phyloP scores from a whole-genome alignment of 2,113 vertebrate genomes.

The Ornithorhynchus anatinus region DNA sequence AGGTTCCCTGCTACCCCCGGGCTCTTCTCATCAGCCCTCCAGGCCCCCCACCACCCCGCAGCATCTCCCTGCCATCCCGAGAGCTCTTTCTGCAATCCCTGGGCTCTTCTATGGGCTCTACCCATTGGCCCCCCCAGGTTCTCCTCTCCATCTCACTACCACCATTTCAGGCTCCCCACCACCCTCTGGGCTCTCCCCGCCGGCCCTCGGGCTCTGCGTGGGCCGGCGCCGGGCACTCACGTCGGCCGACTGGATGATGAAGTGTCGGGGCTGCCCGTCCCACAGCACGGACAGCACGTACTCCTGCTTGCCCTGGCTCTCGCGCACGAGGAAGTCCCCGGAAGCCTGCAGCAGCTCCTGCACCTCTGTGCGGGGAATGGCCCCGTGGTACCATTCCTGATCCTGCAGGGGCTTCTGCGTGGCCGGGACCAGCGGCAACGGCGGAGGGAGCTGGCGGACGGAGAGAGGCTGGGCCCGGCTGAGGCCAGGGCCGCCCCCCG shows the following conservation, averaged over 20 bases:
- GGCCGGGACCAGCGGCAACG: conserved; percentile 67
- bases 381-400: conserved; percentile 96
- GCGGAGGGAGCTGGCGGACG: conserved; percentile 75
- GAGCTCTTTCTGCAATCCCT: too few relatives aligned
- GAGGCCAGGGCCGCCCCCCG: background rate
- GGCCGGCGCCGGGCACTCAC: conserved; percentile 72
- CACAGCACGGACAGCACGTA: conserved; percentile 90
- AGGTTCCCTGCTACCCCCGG: too few relatives aligned
- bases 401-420: conserved; percentile 86
- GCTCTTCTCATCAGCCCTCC: too few relatives aligned
- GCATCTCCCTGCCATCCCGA: too few relatives aligned
- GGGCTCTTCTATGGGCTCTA: too few relatives aligned
- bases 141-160: background rate
- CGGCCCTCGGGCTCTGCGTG: background rate
- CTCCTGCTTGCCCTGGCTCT: conserved; percentile 95
- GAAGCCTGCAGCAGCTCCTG: conserved; percentile 80
- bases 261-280: conserved; percentile 85
- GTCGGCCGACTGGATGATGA: conserved; percentile 86
- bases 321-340: conserved; percentile 92
- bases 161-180: background rate
- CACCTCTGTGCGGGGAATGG: conserved; percentile 86
- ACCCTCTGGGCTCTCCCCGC: background rate
- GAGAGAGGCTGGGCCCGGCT: rapidly evolving
- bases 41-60: too few relatives aligned
- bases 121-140: too few relatives aligned